Percentiles rank a stretch among this genome's conserved stretches.
Evolutionary conservation across 2,797 vertebrate species (phyloP).

Genomic region (Rhinatrema bivittatum): DNA sequence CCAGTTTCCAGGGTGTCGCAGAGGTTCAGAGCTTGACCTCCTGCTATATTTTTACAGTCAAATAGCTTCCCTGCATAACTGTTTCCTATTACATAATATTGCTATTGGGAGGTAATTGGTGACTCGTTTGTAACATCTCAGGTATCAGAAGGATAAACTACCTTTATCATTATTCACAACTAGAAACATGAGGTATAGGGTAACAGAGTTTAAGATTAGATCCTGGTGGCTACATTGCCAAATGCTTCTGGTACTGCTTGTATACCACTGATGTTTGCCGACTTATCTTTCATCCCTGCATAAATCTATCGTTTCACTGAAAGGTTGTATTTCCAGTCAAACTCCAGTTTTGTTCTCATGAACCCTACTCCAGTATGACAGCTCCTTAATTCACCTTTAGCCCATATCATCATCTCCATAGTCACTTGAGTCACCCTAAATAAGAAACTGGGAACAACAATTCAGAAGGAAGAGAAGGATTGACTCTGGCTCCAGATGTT

Average conservation of each 20-base stretch:
- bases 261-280: conserved; percentile 2
- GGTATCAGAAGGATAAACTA: conserved; percentile 32
- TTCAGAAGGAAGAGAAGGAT: conserved; percentile 35
- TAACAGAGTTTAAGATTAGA: conserved; percentile 26
- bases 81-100: conserved; percentile 18
- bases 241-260: conserved; percentile 16
- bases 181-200: conserved; percentile 25
- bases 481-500: background rate
- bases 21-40: conserved; percentile 6
- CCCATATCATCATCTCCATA: background rate
- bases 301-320: conserved; percentile 22
- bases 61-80: conserved; percentile 15
- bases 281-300: conserved; percentile 26
- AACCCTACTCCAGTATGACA: background rate
- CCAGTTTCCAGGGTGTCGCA: conserved; percentile 17
- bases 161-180: conserved; percentile 18
- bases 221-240: conserved; percentile 18
- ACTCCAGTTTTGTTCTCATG: background rate
- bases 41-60: conserved; percentile 16
- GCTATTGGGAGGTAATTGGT: conserved; percentile 27
- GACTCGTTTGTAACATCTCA: conserved; percentile 26
- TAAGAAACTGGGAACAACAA: background rate
- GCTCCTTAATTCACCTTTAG: conserved; percentile 3
- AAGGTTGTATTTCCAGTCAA: conserved; percentile 3
- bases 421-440: conserved; percentile 13